Evolutionary conservation across 1,140 invertebrate genomes (phyloP), one percentile per base, ranked within the genome.

Genomic region (Leptinotarsa undecemlineata): DNA sequence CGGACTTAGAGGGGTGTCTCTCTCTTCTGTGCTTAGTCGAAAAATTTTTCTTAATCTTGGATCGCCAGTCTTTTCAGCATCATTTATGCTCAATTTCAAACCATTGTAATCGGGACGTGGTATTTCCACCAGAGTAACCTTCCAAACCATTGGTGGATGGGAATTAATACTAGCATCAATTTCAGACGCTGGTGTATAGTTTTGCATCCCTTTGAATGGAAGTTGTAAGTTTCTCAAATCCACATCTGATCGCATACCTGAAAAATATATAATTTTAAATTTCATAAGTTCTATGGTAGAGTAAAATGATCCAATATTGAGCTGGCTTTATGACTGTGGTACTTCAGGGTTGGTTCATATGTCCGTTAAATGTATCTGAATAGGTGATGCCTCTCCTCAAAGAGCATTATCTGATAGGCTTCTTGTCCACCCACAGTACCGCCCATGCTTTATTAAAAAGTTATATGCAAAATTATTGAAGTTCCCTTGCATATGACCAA

Each of bases 141-240:
- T 91, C 86, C 92, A 95, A 1, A 84, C 77, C 47, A 94, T 90
- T 1, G 91, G 92, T 0, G 90, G 89, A 85, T 95, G 94, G 67
- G 91, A 92, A 42, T 89, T 90, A 47, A 94, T 88, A 14, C 93
- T 94, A 6, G 92, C 94, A 81, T 95, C 92, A 71, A 96, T 95
- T 86, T 96, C 94, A 1, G 90, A 93, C 47, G 94, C 94, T 3
- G 94, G 93, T 19, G 92, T 88, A 78, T 94, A 94, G 74, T 93
- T 90, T 17, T 91, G 91, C 79, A 86, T 84, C 1, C 92, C 90
- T 83, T 94, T 92, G 77, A 95, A 94, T 2, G 93, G 92, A 70
- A 93, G 81, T 42, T 88, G 88, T 74, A 93, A 82, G 47, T 88
- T 87, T n/a, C 93, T 87, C 68, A 94, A 87, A 84, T 94, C 93